These are phyloP conservation scores for Cololabis saira DNA, from an alignment of 2,113 vertebrate species.

Conservation along the genomic window DNA sequence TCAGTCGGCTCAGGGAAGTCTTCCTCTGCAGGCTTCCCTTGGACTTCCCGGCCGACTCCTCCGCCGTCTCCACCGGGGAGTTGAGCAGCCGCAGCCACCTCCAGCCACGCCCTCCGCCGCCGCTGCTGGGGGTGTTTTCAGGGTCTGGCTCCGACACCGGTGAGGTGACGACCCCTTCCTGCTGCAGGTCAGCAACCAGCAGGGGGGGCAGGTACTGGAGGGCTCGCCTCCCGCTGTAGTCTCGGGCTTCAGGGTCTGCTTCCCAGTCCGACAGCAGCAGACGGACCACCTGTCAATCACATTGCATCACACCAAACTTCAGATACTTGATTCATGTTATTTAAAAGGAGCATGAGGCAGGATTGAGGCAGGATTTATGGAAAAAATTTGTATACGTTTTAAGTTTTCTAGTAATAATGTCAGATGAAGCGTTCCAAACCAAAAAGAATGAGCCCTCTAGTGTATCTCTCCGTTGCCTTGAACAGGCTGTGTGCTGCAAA, in stretches of 20 bases:
- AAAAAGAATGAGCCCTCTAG: no score
- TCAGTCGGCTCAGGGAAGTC: slow-evolving; percentile 85
- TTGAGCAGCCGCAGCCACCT: slow-evolving; percentile 85
- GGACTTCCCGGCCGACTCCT: slow-evolving; percentile 67
- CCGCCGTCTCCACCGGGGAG: slow-evolving; percentile 59
- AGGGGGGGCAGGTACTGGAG: slow-evolving; percentile 87
- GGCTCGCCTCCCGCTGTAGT: slow-evolving; percentile 94
- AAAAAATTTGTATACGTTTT: no score
- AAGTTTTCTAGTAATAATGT: no score
- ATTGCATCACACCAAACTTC: slow-evolving; percentile 5
- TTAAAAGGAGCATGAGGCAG: no score
- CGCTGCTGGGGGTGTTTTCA: slow-evolving; percentile 52
- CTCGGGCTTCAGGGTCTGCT: slow-evolving; percentile 89
- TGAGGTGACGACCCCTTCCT: slow-evolving; percentile 81
- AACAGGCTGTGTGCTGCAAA: no score
- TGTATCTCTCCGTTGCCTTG: no score
- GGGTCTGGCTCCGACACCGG: slow-evolving; percentile 72
- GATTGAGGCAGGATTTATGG: no score
- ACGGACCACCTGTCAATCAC: slow-evolving; percentile 84
- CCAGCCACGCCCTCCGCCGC: slow-evolving; percentile 80
- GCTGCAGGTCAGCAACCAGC: slow-evolving; percentile 81
- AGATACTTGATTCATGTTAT: not conserved
- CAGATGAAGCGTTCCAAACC: no score
- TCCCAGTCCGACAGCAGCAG: slow-evolving; percentile 92
- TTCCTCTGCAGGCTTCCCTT: slow-evolving; percentile 86